These are phyloP conservation scores for Platyrinchus mystaceus DNA, from an alignment of 2,797 vertebrate species.

Conservation along the genomic window DNA sequence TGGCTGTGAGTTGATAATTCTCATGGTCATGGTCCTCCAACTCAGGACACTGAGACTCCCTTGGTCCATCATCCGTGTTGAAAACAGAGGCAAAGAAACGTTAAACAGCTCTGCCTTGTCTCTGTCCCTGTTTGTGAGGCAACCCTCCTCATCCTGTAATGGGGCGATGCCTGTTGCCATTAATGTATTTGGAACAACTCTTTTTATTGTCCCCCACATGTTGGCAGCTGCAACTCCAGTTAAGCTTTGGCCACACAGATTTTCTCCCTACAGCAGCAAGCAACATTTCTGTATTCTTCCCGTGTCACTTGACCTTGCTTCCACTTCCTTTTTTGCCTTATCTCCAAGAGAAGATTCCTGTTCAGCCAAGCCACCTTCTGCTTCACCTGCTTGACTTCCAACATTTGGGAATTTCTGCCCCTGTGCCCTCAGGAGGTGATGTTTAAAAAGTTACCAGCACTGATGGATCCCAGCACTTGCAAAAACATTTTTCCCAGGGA, in stretches of 20 bases:
- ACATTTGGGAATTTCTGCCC: background rate
- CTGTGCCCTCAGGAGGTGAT: background rate
- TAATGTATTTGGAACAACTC: background rate
- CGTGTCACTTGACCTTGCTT: background rate
- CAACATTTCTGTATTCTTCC: background rate
- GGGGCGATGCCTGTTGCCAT: background rate
- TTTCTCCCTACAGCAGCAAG: background rate
- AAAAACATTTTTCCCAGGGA: background rate
- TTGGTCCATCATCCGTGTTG: background rate
- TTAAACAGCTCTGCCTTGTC: background rate
- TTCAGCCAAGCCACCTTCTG: background rate
- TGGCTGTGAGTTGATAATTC: background rate
- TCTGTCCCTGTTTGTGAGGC: background rate
- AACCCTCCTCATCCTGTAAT: background rate
- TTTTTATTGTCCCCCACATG: background rate
- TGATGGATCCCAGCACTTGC: background rate
- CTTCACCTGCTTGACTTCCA: background rate
- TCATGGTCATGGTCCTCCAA: background rate
- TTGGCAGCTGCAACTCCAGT: background rate
- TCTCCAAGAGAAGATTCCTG: background rate
- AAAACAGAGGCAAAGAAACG: background rate
- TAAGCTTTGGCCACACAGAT: background rate
- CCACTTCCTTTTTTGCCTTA: background rate
- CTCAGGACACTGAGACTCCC: background rate
- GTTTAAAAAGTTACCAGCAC: background rate